These are phyloP conservation scores for Drosophila rellima DNA, from an alignment of 2,888 invertebrate genomes.

Conservation along the genomic window DNA sequence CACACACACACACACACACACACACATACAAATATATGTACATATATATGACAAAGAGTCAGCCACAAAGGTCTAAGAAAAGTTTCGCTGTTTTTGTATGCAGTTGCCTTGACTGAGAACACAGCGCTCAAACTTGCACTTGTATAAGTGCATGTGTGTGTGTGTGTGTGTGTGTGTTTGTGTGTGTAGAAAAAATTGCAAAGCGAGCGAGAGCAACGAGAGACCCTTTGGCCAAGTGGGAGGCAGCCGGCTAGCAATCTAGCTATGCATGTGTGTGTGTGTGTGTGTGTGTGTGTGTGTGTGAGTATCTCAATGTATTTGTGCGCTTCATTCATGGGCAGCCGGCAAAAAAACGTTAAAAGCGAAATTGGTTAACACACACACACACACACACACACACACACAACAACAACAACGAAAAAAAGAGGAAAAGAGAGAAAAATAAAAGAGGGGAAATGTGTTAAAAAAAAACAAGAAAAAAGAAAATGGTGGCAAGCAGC, in stretches of 20 bases:
- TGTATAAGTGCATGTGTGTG: slow-evolving; percentile 14
- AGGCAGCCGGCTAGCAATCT: slow-evolving; percentile 66
- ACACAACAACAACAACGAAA: slow-evolving; percentile 19
- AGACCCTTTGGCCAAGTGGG: slow-evolving; percentile 56
- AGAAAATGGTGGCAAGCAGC: slow-evolving; percentile 69
- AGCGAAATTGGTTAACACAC: slow-evolving; percentile 75
- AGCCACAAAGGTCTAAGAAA: slow-evolving; percentile 69
- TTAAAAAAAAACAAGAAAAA: slow-evolving; percentile 52
- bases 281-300: slow-evolving; percentile 1
- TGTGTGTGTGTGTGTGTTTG: slow-evolving; percentile 7
- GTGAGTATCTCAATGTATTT: slow-evolving; percentile 41
- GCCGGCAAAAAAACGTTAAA: slow-evolving; percentile 80
- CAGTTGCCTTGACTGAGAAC: slow-evolving; percentile 64
- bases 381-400: too few relatives aligned
- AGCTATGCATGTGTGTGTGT: background rate
- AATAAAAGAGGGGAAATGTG: slow-evolving; percentile 9
- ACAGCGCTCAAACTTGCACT: slow-evolving; percentile 52
- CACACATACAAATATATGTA: slow-evolving; percentile 1
- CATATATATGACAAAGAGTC: slow-evolving; percentile 54
- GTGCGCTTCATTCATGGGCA: slow-evolving; percentile 79
- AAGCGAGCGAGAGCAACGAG: slow-evolving; percentile 34
- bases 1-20: slow-evolving; percentile 10
- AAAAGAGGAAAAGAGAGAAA: slow-evolving; percentile 25
- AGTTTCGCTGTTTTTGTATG: slow-evolving; percentile 60
- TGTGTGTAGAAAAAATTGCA: slow-evolving; percentile 56